These are phyloP conservation scores for Potamarius usumacintae DNA, from an alignment of 2,113 vertebrate species.

Conservation along the genomic window DNA sequence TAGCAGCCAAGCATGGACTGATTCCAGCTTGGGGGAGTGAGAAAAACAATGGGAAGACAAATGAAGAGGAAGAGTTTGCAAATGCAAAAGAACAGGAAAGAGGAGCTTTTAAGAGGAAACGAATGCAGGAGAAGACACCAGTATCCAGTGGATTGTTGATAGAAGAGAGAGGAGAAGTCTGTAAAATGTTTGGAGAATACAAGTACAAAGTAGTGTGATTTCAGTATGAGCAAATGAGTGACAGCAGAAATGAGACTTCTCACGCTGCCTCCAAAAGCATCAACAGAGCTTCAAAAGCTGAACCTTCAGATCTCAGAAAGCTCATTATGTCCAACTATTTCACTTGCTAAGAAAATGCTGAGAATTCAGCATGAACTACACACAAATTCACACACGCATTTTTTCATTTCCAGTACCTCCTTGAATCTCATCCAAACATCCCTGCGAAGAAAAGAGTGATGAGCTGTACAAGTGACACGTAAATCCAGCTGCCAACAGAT, in stretches of 20 bases:
- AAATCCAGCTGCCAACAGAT: constrained; percentile 14
- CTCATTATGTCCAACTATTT: not conserved
- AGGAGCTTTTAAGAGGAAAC: not conserved
- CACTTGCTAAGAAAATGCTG: constrained; percentile 21
- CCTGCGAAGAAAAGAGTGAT: constrained; percentile 4
- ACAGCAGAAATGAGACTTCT: constrained; percentile 25
- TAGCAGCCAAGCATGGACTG: constrained; percentile 64
- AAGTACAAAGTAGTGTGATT: constrained; percentile 14
- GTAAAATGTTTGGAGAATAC: constrained; percentile 1
- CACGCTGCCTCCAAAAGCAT: constrained; percentile 25
- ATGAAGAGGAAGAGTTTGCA: constrained; percentile 37
- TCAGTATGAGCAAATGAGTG: constrained; percentile 10
- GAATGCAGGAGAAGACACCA: constrained; percentile 11
- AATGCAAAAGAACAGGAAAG: constrained; percentile 16
- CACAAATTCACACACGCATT: not conserved
- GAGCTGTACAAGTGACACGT: constrained; percentile 3
- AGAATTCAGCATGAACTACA: constrained; percentile 24
- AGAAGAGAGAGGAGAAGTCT: constrained; percentile 6
- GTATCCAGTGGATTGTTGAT: constrained; percentile 19
- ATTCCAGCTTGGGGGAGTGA: constrained; percentile 50
- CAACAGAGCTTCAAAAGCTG: constrained; percentile 9
- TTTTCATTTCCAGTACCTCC: not conserved
- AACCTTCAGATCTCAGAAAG: constrained; percentile 4
- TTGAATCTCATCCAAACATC: not conserved
- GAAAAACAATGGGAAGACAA: constrained; percentile 26